A percentile compares a stretch with the other conserved stretches of the same genome.
These are phyloP conservation scores for Paelopatides confundens DNA, from an alignment of 53 echinoderm and acorn worm genomes.

Conservation along the genomic window DNA sequence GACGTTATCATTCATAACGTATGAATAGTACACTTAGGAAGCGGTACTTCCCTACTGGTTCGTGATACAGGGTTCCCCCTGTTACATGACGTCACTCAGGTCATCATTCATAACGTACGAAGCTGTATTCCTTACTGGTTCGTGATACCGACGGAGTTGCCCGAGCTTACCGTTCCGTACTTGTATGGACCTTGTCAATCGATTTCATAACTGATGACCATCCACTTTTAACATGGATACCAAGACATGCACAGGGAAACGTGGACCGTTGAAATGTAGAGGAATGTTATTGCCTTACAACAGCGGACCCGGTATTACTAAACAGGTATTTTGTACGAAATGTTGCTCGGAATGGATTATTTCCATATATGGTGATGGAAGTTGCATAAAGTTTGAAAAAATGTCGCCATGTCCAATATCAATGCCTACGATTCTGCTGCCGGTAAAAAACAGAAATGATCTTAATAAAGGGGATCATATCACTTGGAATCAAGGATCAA, in stretches of 20 bases:
- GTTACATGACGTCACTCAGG: too few relatives aligned
- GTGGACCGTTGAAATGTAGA: conserved; percentile 2
- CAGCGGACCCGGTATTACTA: neutral
- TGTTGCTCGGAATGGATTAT: conserved; percentile 21
- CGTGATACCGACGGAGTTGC: too few relatives aligned
- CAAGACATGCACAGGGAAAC: neutral
- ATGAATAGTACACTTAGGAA: too few relatives aligned
- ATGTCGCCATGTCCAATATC: neutral
- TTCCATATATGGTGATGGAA: neutral
- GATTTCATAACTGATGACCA: too few relatives aligned
- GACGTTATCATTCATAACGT: too few relatives aligned
- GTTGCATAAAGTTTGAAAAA: conserved; percentile 6
- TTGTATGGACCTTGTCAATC: too few relatives aligned
- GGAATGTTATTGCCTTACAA: neutral
- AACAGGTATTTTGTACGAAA: conserved; percentile 20
- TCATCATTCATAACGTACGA: too few relatives aligned
- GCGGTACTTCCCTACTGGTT: too few relatives aligned
- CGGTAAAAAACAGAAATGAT: neutral
- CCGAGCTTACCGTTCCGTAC: too few relatives aligned
- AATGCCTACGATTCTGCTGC: neutral
- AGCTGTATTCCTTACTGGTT: too few relatives aligned
- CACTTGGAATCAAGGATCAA: neutral
- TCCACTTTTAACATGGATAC: neutral
- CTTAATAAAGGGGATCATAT: conserved; percentile 20
- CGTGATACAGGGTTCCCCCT: too few relatives aligned